A percentile compares a stretch with the other conserved stretches of the same genome.
These are phyloP conservation scores for Cladorhizidae sp. DNA, from an alignment of 37 sponge, comb jelly and placozoan species.

Conservation along the genomic window DNA sequence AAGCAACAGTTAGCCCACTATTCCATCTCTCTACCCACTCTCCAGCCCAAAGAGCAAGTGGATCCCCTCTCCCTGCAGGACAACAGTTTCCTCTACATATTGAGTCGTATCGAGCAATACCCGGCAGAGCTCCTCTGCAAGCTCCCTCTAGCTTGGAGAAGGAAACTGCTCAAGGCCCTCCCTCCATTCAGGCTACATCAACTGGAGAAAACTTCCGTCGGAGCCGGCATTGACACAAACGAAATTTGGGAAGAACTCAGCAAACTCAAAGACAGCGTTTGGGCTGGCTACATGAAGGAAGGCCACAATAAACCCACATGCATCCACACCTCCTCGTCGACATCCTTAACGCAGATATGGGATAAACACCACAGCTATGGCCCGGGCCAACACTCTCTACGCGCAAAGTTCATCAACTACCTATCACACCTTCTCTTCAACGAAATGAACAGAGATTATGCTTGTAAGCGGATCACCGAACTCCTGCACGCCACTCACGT, in stretches of 20 bases:
- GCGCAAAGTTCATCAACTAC: neutral
- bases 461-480: conserved; percentile 1
- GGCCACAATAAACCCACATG: no score
- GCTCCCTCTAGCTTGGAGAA: conserved; percentile 9
- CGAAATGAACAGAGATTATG: conserved; percentile 11
- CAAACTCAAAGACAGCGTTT: conserved; percentile 7
- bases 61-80: conserved; percentile 17
- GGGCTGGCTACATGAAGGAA: neutral
- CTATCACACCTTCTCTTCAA: conserved; percentile 9
- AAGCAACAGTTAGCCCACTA: neutral
- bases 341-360: neutral
- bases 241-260: conserved; percentile 13
- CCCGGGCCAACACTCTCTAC: neutral
- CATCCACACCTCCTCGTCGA: no score
- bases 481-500: conserved; percentile 5
- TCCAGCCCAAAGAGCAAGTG: neutral
- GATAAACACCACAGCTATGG: neutral
- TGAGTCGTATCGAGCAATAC: neutral
- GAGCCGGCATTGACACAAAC: neutral
- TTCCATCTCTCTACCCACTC: neutral
- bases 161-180: neutral
- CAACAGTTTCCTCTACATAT: conserved; percentile 9
- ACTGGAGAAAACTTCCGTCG: conserved; percentile 4
- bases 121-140: neutral
- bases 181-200: conserved; percentile 4